Conservation (phyloP, 2,888 invertebrate species). For the Byasa hedistus region DNA sequence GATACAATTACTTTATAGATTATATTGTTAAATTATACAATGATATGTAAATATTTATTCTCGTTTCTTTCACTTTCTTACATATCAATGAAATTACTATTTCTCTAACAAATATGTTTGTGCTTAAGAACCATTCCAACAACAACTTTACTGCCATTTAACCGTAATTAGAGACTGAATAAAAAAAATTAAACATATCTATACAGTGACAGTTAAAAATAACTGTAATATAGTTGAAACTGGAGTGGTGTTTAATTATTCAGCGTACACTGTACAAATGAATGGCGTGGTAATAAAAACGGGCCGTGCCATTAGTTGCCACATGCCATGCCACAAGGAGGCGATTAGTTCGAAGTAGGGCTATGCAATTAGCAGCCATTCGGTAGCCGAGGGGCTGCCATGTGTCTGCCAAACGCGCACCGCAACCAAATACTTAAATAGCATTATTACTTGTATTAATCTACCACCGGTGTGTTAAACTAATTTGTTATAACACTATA, state of each 20-base stretch:
- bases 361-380: constrained; percentile 68
- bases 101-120: too few relatives aligned
- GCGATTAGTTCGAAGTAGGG: constrained; percentile 63
- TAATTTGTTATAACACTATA: neutral
- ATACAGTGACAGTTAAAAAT: neutral
- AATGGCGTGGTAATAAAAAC: constrained; percentile 51
- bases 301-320: constrained; percentile 57
- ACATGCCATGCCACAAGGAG: constrained; percentile 37
- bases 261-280: constrained; percentile 30
- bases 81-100: too few relatives aligned
- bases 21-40: too few relatives aligned
- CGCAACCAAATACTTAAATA: neutral
- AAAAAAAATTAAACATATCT: neutral
- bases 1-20: too few relatives aligned
- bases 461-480: neutral
- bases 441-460: neutral
- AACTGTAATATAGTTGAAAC: neutral
- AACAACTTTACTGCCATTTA: too few relatives aligned
- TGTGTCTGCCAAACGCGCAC: constrained; percentile 38
- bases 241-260: constrained; percentile 8
- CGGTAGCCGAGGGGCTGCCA: constrained; percentile 49
- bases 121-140: too few relatives aligned
- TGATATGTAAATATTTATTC: too few relatives aligned
- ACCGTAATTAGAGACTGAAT: too few relatives aligned
- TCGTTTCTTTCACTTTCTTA: too few relatives aligned